These are phyloP conservation scores for Chrysolina oricalcia DNA, from an alignment of 2,888 invertebrate species.

Conservation along the genomic window DNA sequence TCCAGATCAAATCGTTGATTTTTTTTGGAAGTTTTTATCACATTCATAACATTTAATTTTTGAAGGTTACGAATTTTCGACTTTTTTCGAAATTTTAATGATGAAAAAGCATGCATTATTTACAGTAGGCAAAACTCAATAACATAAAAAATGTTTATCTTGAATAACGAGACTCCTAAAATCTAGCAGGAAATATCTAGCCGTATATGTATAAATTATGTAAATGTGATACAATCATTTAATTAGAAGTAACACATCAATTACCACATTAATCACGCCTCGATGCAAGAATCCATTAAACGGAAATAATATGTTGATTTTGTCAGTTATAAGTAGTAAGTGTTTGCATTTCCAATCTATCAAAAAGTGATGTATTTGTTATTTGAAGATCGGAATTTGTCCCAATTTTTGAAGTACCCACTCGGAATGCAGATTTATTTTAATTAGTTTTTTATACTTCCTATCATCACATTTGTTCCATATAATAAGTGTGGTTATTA, in stretches of 20 bases:
- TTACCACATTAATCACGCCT: not conserved
- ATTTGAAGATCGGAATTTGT: not conserved
- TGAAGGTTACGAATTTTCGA: no score
- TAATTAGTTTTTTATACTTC: not conserved
- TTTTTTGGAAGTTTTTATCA: no score
- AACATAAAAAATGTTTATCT: not conserved
- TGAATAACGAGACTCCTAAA: not conserved
- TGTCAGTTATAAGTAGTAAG: not conserved
- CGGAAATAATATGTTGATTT: conserved; percentile 3
- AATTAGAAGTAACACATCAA: not conserved
- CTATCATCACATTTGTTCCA: not conserved
- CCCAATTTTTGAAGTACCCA: not conserved
- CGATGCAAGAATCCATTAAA: not conserved
- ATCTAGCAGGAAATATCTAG: not conserved
- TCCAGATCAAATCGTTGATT: no score
- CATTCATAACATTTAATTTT: no score
- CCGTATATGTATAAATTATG: not conserved
- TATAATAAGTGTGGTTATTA: no score
- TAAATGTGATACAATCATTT: not conserved
- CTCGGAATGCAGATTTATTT: not conserved
- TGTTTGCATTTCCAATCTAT: not conserved
- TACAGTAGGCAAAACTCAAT: not conserved
- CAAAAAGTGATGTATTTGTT: not conserved
- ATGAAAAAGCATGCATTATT: not conserved
- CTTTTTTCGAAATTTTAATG: no score